Percentiles rank a stretch among this genome's conserved stretches.
Conservation (phyloP, 2,888 invertebrate genomes). For the Hemicrepidius hirtus region DNA sequence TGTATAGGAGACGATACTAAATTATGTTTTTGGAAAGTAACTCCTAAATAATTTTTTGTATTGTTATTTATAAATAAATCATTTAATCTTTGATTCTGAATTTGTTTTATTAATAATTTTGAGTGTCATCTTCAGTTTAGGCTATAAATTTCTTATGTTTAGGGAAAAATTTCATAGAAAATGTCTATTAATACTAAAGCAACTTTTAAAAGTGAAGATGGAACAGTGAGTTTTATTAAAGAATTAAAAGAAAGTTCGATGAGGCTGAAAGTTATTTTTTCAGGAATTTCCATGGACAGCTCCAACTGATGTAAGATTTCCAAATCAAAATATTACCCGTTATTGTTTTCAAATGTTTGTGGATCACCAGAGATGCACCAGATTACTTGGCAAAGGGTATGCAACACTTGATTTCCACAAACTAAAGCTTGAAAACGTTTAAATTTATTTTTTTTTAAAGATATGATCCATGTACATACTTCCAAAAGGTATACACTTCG, state of each 20-base stretch:
- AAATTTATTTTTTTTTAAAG: constrained; percentile 35
- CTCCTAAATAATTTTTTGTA: constrained; percentile 47
- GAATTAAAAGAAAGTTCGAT: background rate
- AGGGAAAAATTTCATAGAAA: too few relatives aligned
- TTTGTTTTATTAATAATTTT: background rate
- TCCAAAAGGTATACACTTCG: constrained; percentile 75
- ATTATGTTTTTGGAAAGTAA: constrained; percentile 78
- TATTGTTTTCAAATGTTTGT: constrained; percentile 61
- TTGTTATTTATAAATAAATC: background rate
- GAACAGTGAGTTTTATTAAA: too few relatives aligned
- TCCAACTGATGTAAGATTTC: constrained; percentile 95
- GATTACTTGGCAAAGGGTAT: constrained; percentile 49
- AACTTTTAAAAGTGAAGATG: too few relatives aligned
- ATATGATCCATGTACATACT: constrained; percentile 78
- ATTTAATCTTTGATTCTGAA: background rate
- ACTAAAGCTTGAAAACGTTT: too few relatives aligned
- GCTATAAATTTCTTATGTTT: too few relatives aligned
- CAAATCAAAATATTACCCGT: constrained; percentile 92
- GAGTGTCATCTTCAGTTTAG: too few relatives aligned
- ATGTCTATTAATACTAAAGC: too few relatives aligned
- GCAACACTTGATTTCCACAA: background rate
- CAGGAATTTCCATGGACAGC: constrained; percentile 73
- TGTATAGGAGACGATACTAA: constrained; percentile 77
- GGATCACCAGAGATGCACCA: constrained; percentile 61
- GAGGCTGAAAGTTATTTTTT: background rate